Evolutionary conservation across 1,140 invertebrate species (phyloP), one percentile per base, ranked within the genome.

Genomic region (Neodiprion virginianus): DNA sequence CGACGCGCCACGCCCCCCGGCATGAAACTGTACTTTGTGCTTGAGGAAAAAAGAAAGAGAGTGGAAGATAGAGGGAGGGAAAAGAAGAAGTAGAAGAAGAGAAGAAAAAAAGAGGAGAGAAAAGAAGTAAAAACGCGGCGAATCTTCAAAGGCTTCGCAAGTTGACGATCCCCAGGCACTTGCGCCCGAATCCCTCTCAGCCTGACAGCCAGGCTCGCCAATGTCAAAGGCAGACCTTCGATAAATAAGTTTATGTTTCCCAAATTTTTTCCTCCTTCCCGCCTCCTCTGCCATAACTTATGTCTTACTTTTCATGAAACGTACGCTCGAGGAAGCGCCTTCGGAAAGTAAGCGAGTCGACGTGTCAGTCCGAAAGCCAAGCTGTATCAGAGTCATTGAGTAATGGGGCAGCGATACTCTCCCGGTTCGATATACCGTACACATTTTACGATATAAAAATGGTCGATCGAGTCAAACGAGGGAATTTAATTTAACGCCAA

Each of bases 81-180:
- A 47, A 47, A 69, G 9, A 69, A 69, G 9, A 12, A 69, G 21
- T 10, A 69, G 21, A 69, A 69, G 17, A 69, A 69, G 17, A 14
- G 67, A 61, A 61, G 10, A 68, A 68, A 68, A 68, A 21, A 69
- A 11, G 17, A 14, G 7, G 28, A 40, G 28, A 14, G 53, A 61
- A 61, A 61, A 14, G 8, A 61, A 8, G 8, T 5, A 61, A 61
- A 61, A 17, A 9, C 11, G 53, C 53, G 53, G 53, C 53, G 7
- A 61, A 61, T 61, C 53, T 61, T 61, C 53, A 61, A 61, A 61
- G 53, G 53, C 53, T 61, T 5, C n/a, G 53, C 11, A 17, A 61
- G 53, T 61, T 61, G 53, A 61, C 53, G 53, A 61, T 61, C 53
- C 53, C 53, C 53, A 61, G 53, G n/a, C 53, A 61, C 53, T 12